Conservation (phyloP, 1,140 invertebrate species). For the Wasmannia auropunctata region DNA sequence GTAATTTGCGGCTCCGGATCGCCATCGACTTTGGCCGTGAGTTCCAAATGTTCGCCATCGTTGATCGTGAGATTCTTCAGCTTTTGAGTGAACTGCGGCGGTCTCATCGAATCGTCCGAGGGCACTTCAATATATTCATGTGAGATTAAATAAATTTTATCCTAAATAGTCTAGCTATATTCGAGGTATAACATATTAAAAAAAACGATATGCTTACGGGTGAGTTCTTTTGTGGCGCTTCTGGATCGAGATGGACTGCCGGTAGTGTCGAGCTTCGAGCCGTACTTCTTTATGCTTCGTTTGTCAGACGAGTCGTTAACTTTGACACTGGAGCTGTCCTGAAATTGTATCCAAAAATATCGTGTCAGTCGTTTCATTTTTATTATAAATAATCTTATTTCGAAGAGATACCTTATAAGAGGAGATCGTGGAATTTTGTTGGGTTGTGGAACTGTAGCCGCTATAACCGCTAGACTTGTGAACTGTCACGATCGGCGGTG, state of each 20-base stretch:
- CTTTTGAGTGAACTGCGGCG: constrained; percentile 92
- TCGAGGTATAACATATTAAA: neutral
- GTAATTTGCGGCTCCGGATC: constrained; percentile 96
- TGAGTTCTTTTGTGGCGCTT: constrained; percentile 95
- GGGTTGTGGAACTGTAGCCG: constrained; percentile 72
- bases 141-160: neutral
- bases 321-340: constrained; percentile 60
- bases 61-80: constrained; percentile 90
- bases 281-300: constrained; percentile 91
- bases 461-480: constrained; percentile 78
- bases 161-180: neutral
- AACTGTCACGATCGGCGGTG: constrained; percentile 87
- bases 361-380: neutral
- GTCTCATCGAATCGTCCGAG: constrained; percentile 94
- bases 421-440: constrained; percentile 69
- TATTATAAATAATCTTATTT: neutral
- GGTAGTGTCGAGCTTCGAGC: constrained; percentile 89
- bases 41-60: constrained; percentile 92
- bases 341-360: constrained; percentile 6
- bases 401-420: constrained; percentile 66
- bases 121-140: constrained; percentile 87
- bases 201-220: constrained; percentile 87
- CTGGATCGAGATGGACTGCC: constrained; percentile 92
- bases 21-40: constrained; percentile 92
- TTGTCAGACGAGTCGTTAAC: constrained; percentile 80